Evolutionary conservation across 64 coral and sea anemone genomes (phyloP).

Genomic region (Actinia equina): DNA sequence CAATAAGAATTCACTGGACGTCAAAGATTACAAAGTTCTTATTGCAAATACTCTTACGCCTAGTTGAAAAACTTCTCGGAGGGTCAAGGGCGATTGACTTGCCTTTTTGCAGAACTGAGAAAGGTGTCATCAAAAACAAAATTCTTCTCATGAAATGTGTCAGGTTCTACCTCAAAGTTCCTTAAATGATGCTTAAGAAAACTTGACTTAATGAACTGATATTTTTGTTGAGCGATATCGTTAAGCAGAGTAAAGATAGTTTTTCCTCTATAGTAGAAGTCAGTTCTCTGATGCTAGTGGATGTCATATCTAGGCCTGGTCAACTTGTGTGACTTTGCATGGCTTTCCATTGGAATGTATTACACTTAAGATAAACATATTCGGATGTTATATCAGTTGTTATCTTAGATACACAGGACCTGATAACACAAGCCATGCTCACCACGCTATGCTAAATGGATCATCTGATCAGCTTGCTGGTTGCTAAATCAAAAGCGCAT

Average conservation of each 20-base stretch:
- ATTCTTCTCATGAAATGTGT: not conserved
- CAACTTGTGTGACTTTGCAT: not conserved
- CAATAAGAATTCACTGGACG: not conserved
- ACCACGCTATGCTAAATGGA: slow-evolving; percentile 4
- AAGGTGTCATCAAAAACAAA: not conserved
- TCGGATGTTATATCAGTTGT: slow-evolving; percentile 10
- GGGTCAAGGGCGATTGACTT: not conserved
- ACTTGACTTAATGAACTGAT: not conserved
- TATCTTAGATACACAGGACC: not conserved
- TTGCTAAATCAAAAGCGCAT: slow-evolving; percentile 3
- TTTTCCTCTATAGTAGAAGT: not conserved
- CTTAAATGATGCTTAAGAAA: not conserved
- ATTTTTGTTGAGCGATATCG: not conserved
- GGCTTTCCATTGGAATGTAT: not conserved
- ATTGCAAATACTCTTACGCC: not conserved
- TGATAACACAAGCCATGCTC: slow-evolving; percentile 3
- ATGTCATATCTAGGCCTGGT: not conserved
- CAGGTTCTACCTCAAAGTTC: not conserved
- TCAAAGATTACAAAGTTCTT: not conserved
- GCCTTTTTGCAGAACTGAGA: not conserved
- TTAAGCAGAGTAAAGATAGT: not conserved
- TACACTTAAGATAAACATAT: not conserved
- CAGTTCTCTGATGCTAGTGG: not conserved
- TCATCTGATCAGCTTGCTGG: not conserved
- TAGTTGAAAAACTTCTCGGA: not conserved